Conservation (phyloP, 1,140 invertebrate genomes). For the Coenobita brevimanus region DNA sequence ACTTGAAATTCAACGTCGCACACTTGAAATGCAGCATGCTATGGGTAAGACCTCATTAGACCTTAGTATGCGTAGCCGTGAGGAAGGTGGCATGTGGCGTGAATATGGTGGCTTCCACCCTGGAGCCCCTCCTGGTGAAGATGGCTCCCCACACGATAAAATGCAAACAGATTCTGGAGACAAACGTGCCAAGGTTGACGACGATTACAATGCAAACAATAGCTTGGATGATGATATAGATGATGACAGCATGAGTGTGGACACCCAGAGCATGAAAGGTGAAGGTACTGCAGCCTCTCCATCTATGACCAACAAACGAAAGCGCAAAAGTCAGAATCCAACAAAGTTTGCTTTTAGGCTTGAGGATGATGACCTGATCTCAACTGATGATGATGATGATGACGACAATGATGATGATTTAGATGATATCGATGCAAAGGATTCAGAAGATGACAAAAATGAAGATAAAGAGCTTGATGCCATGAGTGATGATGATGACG, state of each 20-base stretch:
- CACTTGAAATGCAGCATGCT: slow-evolving; percentile 67
- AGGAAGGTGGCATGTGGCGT: slow-evolving; percentile 72
- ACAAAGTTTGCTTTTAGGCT: slow-evolving; percentile 81
- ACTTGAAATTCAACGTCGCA: slow-evolving; percentile 66
- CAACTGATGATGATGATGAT: slow-evolving; percentile 76
- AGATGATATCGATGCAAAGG: slow-evolving; percentile 79
- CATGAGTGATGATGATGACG: slow-evolving; percentile 78
- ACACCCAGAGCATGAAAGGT: slow-evolving; percentile 76
- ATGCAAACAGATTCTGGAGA: slow-evolving; percentile 32
- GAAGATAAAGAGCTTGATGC: slow-evolving; percentile 73
- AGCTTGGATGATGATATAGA: slow-evolving; percentile 76
- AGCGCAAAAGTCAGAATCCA: slow-evolving; percentile 94
- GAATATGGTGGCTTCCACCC: slow-evolving; percentile 44
- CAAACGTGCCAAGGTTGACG: slow-evolving; percentile 77
- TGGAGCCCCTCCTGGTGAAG: background rate
- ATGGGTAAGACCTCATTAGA: slow-evolving; percentile 79
- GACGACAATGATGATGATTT: slow-evolving; percentile 74
- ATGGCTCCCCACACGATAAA: slow-evolving; percentile 5
- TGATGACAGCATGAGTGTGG: slow-evolving; percentile 79
- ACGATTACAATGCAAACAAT: slow-evolving; percentile 79
- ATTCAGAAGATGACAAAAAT: slow-evolving; percentile 70
- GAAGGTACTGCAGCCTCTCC: slow-evolving; percentile 73
- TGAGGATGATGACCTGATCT: slow-evolving; percentile 78
- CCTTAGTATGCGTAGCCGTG: slow-evolving; percentile 75
- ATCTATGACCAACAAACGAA: slow-evolving; percentile 78